Evolutionary conservation across 2,113 vertebrate species (phyloP).

Genomic region (Odontesthes bonariensis): DNA sequence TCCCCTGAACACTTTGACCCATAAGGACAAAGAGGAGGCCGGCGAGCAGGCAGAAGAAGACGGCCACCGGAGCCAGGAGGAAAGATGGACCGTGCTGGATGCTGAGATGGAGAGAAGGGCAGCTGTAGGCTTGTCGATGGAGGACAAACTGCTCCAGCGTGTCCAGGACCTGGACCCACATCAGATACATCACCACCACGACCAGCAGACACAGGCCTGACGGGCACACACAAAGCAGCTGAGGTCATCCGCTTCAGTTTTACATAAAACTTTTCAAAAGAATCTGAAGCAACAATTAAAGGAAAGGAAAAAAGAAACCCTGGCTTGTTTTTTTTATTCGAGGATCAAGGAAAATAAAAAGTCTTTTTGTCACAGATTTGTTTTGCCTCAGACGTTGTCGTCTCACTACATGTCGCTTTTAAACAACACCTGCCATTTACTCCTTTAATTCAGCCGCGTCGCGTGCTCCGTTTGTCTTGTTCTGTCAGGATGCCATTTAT

Average conservation of each 20-base stretch:
- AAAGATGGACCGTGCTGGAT: constrained; percentile 50
- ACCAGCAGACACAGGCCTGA: constrained; percentile 85
- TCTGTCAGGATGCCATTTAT: constrained; percentile 20
- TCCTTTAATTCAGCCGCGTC: constrained; percentile 1
- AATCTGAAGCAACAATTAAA: background rate
- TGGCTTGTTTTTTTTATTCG: background rate
- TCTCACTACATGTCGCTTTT: background rate
- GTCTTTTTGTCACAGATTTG: background rate
- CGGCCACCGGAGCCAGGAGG: constrained; percentile 39
- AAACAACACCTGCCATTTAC: constrained; percentile 2
- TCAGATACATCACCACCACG: constrained; percentile 88
- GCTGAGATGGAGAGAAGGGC: constrained; percentile 78
- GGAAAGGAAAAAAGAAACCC: background rate
- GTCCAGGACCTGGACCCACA: constrained; percentile 90
- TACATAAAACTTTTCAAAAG: background rate
- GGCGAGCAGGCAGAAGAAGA: constrained; percentile 56
- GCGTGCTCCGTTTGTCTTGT: constrained; percentile 14
- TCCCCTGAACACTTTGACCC: background rate
- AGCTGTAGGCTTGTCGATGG: constrained; percentile 74
- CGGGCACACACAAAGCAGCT: background rate
- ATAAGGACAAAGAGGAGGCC: constrained; percentile 53
- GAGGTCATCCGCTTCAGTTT: background rate
- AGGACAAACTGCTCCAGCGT: constrained; percentile 86
- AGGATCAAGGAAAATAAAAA: background rate
- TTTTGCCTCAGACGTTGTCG: background rate